Evolutionary conservation across 2,797 vertebrate species (phyloP), one percentile per base, ranked within the genome.

Genomic region (Neoniphon sammara): DNA sequence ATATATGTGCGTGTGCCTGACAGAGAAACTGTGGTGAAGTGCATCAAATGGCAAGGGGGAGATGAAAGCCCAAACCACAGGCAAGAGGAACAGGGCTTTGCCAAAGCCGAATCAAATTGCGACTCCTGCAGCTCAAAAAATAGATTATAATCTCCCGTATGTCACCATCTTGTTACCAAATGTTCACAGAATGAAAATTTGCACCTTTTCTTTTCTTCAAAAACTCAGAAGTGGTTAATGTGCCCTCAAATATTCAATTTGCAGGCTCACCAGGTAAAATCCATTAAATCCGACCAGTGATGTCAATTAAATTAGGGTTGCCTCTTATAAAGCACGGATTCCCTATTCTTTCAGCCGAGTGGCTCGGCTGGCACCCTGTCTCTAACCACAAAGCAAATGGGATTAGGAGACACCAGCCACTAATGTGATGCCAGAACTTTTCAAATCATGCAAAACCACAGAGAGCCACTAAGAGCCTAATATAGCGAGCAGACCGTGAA

Each of bases 231-330:
- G 78, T 69, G 86, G 82, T 90, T 89, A 87, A 93, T 87, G 79
- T 87, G 71, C 77, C 74, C 86, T 83, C 77, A 87, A 87, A 91
- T 90, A 88, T 89, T 89, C 83, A 87, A 85, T 93, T 91, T 92
- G 75, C 80, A 76, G 77, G 61, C 87, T 88, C 84, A 75, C 84
- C 86, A 88, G 89, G 88, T 92, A 89, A 91, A 93, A 92, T 75
- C 87, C 87, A 92, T 90, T 91, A 90, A 81, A 86, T 75, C 59
- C 80, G 85, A 86, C 77, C 83, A 70, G 81, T 86, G 78, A 88
- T 82, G 83, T 89, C 88, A 82, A 89, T 88, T 87, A 84, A 91
- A 92, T 93, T 91, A 88, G 77, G 79, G 66, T 68, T 75, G 80
- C 74, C 81, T 71, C 23, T 46, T 80, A 75, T 73, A 82, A 85